Base-by-base conservation (phyloP, 2,888 invertebrate genomes). In the Cryptus viduatorius region DNA sequence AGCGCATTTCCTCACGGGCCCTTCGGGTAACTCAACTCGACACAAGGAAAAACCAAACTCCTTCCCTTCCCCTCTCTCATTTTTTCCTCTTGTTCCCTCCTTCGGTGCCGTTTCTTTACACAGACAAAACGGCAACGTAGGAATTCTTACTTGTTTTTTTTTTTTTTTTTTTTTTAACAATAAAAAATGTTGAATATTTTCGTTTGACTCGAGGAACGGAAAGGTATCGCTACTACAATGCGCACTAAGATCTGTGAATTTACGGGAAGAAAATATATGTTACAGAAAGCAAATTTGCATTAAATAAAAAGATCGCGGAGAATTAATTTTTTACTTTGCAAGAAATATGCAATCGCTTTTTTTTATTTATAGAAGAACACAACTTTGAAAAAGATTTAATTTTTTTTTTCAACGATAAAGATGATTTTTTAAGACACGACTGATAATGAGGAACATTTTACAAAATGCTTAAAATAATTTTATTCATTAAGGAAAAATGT, bases 1-100 rank as follows among this genome's bases (percentile, higher is more conserved):
- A 88, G 83, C 83, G 83, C 82, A 86, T 86, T 76, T 86, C 79
- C 80, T 83, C 59, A 37, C 53, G 24, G 42, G 3, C 75, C 75
- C 37, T 37, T 65, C 37, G 42, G 19, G 50, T 19, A 50, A 37
- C 14, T 29, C 19, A 67, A 24, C 37, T 53, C 69, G 48, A 2
- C 8, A 53, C 68, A 50, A 65, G 80, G 29, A 3, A n/a, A 37
- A 37, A 37, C 37, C 37, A 8, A 37, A 31, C 44, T 31, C n/a
- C 5, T 44, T 61, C 14, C 24, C 68, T 12, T 10, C 31, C 37
- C 61, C 16, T 73, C 37, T 59, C 48, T 10, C 68, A 50, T 48
- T 65, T 69, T 24, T 72, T 72, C 31, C 44, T 44, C 31, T 67
- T 73, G 68, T 83, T 75, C 48, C 46, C 75, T 56, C 59, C 65